phyloP scores from a whole-genome alignment of 1,140 invertebrate species.

The Palaemon carinicauda region DNA sequence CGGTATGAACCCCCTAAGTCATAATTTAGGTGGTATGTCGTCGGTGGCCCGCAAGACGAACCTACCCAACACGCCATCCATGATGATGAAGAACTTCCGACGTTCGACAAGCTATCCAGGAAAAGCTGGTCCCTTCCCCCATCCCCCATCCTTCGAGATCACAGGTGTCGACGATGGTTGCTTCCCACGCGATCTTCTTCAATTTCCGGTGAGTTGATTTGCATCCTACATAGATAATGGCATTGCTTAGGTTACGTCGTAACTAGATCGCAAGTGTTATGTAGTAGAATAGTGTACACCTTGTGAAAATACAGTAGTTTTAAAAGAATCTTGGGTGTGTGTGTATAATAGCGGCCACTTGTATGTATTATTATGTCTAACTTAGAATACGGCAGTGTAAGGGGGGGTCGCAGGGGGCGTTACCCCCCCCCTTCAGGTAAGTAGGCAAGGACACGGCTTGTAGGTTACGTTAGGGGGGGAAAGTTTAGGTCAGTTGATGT shows the following conservation, averaged over 20 bases:
- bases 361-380: no score
- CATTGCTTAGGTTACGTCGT: not conserved
- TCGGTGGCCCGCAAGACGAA: conserved; percentile 49
- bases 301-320: no score
- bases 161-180: conserved; percentile 48
- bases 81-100: conserved; percentile 55
- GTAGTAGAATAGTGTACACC: no score
- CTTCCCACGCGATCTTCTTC: conserved; percentile 51
- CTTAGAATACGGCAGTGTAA: no score
- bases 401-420: no score
- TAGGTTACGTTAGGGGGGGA: no score
- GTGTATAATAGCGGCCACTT: no score
- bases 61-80: conserved; percentile 40
- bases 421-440: no score
- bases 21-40: conserved; percentile 47
- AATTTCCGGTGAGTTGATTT: conserved; percentile 40
- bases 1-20: conserved; percentile 43
- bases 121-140: conserved; percentile 44
- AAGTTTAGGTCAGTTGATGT: no score
- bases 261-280: no score
- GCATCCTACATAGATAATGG: not conserved
- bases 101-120: conserved; percentile 54
- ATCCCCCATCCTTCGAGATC: conserved; percentile 52
- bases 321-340: no score
- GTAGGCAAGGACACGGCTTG: no score